These are phyloP conservation scores for Pocillopora damicornis DNA, from an alignment of 64 coral and sea anemone species.

Conservation along the genomic window DNA sequence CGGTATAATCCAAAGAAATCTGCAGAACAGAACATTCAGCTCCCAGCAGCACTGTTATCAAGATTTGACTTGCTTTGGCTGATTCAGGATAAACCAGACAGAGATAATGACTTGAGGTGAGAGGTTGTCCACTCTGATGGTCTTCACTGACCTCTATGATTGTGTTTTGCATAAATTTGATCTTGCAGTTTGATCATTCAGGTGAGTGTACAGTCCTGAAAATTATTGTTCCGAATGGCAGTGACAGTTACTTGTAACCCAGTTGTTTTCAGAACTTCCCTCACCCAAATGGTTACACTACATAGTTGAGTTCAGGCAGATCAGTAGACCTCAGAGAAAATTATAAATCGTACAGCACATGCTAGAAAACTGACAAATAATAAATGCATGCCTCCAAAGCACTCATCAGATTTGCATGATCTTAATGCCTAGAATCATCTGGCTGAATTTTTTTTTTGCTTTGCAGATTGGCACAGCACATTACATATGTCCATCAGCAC, in stretches of 20 bases:
- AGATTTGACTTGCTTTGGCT: slow-evolving; percentile 99
- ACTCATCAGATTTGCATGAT: neutral
- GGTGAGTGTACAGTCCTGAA: too few species aligned
- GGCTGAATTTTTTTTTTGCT: neutral
- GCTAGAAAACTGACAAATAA: too few species aligned
- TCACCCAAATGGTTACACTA: too few species aligned
- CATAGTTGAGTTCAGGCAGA: too few species aligned
- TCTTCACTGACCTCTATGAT: too few species aligned
- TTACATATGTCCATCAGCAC: slow-evolving; percentile 95
- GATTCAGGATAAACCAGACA: slow-evolving; percentile 98
- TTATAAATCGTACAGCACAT: too few species aligned
- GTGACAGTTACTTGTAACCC: too few species aligned
- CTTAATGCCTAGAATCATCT: neutral
- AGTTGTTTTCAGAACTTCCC: too few species aligned
- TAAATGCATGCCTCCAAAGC: neutral
- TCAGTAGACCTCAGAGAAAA: too few species aligned
- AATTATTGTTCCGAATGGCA: too few species aligned
- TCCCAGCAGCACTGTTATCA: slow-evolving; percentile 91
- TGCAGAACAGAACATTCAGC: slow-evolving; percentile 98
- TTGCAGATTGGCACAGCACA: slow-evolving; percentile 88
- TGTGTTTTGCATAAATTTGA: too few species aligned
- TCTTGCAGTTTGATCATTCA: too few species aligned
- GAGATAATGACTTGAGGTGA: slow-evolving; percentile 96
- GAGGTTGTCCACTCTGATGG: neutral
- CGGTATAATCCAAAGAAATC: slow-evolving; percentile 99